phyloP scores from a whole-genome alignment of 1,140 invertebrate species.

The Zaprionus tsacasi region DNA sequence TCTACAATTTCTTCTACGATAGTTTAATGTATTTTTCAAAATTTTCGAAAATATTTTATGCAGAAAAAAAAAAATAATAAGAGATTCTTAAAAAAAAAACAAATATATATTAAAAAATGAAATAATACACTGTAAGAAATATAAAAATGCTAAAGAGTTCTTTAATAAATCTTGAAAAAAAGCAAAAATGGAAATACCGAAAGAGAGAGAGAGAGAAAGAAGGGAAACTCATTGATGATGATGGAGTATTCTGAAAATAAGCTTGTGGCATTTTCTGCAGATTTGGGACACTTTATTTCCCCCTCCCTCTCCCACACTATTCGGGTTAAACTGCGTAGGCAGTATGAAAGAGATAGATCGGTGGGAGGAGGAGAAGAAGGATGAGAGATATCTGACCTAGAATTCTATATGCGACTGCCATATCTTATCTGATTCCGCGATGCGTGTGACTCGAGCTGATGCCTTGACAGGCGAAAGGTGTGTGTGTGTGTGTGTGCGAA shows the following conservation, averaged over 20 bases:
- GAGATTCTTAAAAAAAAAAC: too few relatives aligned
- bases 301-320: not conserved
- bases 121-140: too few relatives aligned
- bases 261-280: not conserved
- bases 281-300: not conserved
- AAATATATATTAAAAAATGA: too few relatives aligned
- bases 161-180: too few relatives aligned
- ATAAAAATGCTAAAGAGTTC: too few relatives aligned
- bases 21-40: too few relatives aligned
- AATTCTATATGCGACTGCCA: slow-evolving; percentile 19
- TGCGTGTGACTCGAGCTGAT: slow-evolving; percentile 18
- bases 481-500: slow-evolving; percentile 15
- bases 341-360: not conserved
- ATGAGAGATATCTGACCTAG: slow-evolving; percentile 6
- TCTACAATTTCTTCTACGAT: too few relatives aligned
- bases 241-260: not conserved
- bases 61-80: not conserved
- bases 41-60: not conserved
- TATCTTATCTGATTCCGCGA: slow-evolving; percentile 20
- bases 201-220: not conserved
- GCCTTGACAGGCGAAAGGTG: slow-evolving; percentile 22
- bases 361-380: not conserved
- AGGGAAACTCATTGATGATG: not conserved
- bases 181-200: too few relatives aligned
- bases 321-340: not conserved